phyloP scores from a whole-genome alignment of 2,888 invertebrate species.

The Caenorhabditis angaria region DNA sequence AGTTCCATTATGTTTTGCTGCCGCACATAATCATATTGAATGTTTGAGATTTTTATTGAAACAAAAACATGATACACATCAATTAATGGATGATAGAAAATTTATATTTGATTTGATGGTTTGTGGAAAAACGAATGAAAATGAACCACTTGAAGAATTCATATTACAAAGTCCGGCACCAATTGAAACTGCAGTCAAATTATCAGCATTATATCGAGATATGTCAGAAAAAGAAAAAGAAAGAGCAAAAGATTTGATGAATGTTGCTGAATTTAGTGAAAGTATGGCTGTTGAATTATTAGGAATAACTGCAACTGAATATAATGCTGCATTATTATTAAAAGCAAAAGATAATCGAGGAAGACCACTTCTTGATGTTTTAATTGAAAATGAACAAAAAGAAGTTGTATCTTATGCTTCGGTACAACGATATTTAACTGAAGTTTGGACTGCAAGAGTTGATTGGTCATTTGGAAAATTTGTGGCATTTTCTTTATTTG shows the following conservation, averaged over 20 bases:
- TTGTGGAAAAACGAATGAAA: conserved; percentile 80
- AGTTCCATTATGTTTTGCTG: conserved; percentile 93
- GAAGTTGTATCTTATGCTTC: conserved; percentile 72
- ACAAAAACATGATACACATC: conserved; percentile 96
- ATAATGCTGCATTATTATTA: conserved; percentile 91
- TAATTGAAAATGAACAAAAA: conserved; percentile 94
- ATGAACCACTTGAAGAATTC: conserved; percentile 96
- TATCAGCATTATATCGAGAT: conserved; percentile 82
- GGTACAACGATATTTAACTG: conserved; percentile 77
- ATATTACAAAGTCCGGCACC: conserved; percentile 98
- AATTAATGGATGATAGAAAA: conserved; percentile 94
- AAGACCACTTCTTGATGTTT: conserved; percentile 80
- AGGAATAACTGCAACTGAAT: conserved; percentile 68
- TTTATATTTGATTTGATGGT: conserved; percentile 95
- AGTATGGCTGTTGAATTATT: conserved; percentile 95
- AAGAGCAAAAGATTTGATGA: conserved; percentile 92
- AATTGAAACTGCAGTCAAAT: conserved; percentile 95
- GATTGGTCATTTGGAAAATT: conserved; percentile 96
- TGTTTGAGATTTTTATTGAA: conserved; percentile 93
- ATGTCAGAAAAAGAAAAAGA: conserved; percentile 79
- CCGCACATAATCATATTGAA: conserved; percentile 93
- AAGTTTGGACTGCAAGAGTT: conserved; percentile 96
- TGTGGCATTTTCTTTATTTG: conserved; percentile 88
- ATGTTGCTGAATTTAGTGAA: conserved; percentile 94
- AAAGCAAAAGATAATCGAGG: conserved; percentile 93